phyloP scores from a whole-genome alignment of 2,888 invertebrate species.

The Heliconius charithonia region DNA sequence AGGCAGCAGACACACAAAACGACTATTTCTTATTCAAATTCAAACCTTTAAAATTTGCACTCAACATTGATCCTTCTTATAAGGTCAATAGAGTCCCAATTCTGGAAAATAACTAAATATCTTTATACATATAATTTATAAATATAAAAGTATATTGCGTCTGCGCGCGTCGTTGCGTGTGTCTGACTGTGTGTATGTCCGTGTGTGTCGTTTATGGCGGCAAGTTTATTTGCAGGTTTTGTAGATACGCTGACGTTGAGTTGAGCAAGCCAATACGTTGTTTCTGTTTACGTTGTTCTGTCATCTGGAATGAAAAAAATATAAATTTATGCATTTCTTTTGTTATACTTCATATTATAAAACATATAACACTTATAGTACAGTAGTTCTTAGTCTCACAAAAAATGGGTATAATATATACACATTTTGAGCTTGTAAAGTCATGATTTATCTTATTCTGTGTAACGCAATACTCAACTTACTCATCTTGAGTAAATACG shows the following conservation, averaged over 20 bases:
- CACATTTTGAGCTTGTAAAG: no score
- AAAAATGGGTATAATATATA: no score
- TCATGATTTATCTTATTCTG: no score
- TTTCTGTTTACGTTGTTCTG: slow-evolving; percentile 97
- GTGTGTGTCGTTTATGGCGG: slow-evolving; percentile 63
- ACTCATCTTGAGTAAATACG: no score
- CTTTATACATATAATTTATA: slow-evolving; percentile 7
- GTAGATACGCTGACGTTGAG: slow-evolving; percentile 88
- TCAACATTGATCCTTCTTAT: slow-evolving; percentile 13
- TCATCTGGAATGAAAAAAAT: slow-evolving; percentile 87
- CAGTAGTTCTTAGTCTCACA: no score
- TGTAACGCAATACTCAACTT: no score
- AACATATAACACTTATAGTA: no score
- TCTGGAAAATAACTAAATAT: background rate
- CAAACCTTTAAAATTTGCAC: background rate
- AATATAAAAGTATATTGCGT: background rate
- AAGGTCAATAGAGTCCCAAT: slow-evolving; percentile 19
- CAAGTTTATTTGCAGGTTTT: slow-evolving; percentile 80
- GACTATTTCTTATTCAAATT: slow-evolving; percentile 1
- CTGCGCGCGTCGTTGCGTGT: background rate
- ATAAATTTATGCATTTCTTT: background rate
- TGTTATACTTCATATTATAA: no score
- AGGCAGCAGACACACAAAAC: slow-evolving; percentile 5
- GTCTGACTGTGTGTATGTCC: slow-evolving; percentile 14
- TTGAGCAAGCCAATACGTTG: slow-evolving; percentile 94